Percentiles rank a stretch among this genome's conserved stretches.
These are phyloP conservation scores for Hipparchia sbordonii DNA, from an alignment of 2,888 invertebrate species.

Conservation along the genomic window DNA sequence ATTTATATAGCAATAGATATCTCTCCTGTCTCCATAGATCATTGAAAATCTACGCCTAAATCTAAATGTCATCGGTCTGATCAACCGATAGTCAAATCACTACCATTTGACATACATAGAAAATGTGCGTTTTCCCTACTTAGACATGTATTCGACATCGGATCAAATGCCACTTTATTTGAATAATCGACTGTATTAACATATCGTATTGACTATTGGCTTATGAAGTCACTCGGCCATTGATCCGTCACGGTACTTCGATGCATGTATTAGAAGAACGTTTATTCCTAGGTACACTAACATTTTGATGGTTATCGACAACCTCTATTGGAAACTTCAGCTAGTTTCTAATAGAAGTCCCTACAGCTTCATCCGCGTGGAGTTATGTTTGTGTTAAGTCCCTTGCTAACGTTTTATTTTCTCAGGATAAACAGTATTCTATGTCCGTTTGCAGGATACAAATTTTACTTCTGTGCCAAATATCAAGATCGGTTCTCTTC, in stretches of 20 bases:
- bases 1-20: not conserved
- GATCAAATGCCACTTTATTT: constrained; percentile 25
- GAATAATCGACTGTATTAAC: constrained; percentile 21
- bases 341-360: too few species aligned
- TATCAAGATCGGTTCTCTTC: too few species aligned
- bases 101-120: constrained; percentile 1
- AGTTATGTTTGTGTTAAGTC: not conserved
- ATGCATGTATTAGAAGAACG: not conserved
- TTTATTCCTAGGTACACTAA: not conserved
- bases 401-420: too few species aligned
- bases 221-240: constrained; percentile 18
- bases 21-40: not conserved
- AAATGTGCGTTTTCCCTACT: constrained; percentile 16
- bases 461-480: too few species aligned
- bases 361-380: not conserved
- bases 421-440: too few species aligned
- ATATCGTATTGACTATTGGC: constrained; percentile 6
- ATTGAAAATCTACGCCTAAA: constrained; percentile 10
- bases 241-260: constrained; percentile 12
- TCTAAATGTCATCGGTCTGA: constrained; percentile 17
- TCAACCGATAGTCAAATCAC: constrained; percentile 13
- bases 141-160: constrained; percentile 17
- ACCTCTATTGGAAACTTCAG: not conserved
- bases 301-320: not conserved
- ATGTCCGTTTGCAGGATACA: too few species aligned